These are phyloP conservation scores for Mastacembelus armatus DNA, from an alignment of 2,797 vertebrate genomes.

Conservation along the genomic window DNA sequence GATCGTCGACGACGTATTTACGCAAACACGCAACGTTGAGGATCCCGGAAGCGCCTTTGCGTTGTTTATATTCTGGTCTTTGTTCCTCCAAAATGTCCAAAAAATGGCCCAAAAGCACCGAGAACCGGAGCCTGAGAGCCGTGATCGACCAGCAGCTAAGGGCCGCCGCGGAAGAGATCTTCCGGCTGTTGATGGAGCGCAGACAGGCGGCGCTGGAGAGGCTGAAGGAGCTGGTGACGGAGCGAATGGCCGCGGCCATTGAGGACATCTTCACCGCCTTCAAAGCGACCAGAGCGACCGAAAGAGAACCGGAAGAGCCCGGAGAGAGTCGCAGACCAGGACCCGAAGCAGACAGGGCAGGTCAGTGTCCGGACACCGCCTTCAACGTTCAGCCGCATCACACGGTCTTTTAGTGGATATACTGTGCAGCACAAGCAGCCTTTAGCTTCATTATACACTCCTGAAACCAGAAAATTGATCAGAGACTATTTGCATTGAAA, in stretches of 20 bases:
- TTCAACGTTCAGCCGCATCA: no score
- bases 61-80: constrained; percentile 65
- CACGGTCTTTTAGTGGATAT: no score
- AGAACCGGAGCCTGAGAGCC: constrained; percentile 30
- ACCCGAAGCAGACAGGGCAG: not conserved
- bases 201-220: not conserved
- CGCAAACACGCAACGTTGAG: not conserved
- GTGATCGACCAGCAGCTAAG: constrained; percentile 51
- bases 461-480: no score
- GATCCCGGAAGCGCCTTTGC: constrained; percentile 50
- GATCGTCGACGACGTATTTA: not conserved
- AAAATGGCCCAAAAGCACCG: constrained; percentile 2
- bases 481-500: no score
- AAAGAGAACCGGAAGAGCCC: not conserved
- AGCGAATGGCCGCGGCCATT: constrained; percentile 60
- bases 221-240: constrained; percentile 46
- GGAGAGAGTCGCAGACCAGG: not conserved
- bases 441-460: no score
- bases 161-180: constrained; percentile 51
- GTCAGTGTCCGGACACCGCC: constrained; percentile 4
- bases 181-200: constrained; percentile 52
- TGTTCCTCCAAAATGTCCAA: constrained; percentile 59
- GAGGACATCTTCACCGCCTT: constrained; percentile 54
- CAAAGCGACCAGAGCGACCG: constrained; percentile 9
- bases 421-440: no score